These are phyloP conservation scores for Petroica traversi DNA, from an alignment of 2,113 vertebrate species.

Conservation along the genomic window DNA sequence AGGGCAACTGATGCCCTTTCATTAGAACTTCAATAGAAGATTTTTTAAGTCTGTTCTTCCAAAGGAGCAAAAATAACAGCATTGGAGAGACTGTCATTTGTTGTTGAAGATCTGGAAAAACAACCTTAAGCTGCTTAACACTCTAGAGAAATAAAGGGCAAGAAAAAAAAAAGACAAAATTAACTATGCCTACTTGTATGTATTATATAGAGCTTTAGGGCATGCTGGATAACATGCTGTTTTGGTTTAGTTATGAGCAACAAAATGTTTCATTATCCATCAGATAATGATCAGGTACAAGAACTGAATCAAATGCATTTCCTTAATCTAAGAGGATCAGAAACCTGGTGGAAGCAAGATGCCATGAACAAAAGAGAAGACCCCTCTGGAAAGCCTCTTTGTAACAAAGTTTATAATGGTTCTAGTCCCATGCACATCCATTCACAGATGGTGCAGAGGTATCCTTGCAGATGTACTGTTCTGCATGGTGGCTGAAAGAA, in stretches of 20 bases:
- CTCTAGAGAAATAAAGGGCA: background rate
- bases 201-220: background rate
- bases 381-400: background rate
- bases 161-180: background rate
- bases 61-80: background rate
- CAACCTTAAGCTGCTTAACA: background rate
- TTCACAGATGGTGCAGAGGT: background rate
- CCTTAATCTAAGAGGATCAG: background rate
- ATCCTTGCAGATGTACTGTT: background rate
- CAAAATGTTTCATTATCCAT: background rate
- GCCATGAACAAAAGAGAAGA: background rate
- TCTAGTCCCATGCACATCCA: background rate
- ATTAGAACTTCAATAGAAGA: background rate
- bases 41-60: background rate
- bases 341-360: background rate
- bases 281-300: background rate
- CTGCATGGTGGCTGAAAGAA: background rate
- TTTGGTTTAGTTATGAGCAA: background rate
- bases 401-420: background rate
- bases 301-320: background rate
- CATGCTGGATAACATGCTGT: background rate
- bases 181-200: background rate
- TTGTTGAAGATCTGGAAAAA: background rate
- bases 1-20: background rate
- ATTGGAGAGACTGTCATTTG: background rate